Evolutionary conservation across 1,140 invertebrate species (phyloP).

Genomic region (Paralvinella palmiformis): DNA sequence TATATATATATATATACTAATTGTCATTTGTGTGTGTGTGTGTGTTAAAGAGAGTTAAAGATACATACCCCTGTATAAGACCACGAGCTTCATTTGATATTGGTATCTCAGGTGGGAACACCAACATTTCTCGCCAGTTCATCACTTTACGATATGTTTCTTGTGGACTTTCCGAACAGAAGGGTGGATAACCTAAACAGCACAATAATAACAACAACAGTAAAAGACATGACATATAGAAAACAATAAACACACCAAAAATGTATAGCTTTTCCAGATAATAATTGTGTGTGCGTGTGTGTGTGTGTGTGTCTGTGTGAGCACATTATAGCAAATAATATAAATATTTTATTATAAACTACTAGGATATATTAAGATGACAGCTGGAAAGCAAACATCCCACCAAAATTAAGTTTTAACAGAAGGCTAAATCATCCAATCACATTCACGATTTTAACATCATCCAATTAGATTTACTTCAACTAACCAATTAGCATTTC

Average conservation of each 20-base stretch:
- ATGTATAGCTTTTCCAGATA: neutral
- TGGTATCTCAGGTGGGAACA: conserved; percentile 97
- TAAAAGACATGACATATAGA: neutral
- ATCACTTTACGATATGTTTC: conserved; percentile 99
- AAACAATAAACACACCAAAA: neutral
- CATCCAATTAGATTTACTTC: no score
- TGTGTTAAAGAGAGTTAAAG: no score
- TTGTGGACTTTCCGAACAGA: conserved; percentile 98
- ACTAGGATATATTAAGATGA: conserved; percentile 1
- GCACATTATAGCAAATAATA: no score
- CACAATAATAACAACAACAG: conserved; percentile 14
- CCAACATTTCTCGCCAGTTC: conserved; percentile 96
- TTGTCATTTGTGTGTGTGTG: no score
- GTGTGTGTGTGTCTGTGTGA: no score
- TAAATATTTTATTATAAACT: no score
- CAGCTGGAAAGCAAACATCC: neutral
- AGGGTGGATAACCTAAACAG: conserved; percentile 85
- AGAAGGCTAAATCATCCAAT: no score
- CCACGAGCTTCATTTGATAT: conserved; percentile 77
- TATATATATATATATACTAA: no score
- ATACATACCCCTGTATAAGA: conserved; percentile 50
- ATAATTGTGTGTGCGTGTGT: no score
- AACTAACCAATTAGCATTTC: conserved; percentile 96
- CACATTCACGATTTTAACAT: no score
- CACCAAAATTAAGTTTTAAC: no score